Percentiles rank a stretch among this genome's conserved stretches.
Conservation (phyloP, 2,888 invertebrate genomes). For the Teleiodes luculella region DNA sequence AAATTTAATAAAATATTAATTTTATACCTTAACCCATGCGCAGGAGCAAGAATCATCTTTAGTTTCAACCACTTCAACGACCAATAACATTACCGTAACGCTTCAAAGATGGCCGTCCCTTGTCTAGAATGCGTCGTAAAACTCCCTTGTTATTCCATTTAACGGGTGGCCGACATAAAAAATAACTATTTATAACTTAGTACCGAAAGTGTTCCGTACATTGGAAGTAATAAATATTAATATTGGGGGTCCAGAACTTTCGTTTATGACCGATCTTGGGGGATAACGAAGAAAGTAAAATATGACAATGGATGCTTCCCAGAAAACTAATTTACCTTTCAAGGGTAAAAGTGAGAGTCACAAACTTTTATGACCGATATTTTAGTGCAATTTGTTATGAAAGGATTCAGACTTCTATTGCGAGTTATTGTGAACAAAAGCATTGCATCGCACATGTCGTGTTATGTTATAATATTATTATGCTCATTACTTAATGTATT, state of each 20-base stretch:
- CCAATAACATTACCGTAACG: conserved; percentile 40
- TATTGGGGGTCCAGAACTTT: conserved; percentile 56
- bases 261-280: conserved; percentile 53
- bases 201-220: conserved; percentile 59
- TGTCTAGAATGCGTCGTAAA: conserved; percentile 47
- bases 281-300: conserved; percentile 39
- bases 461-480: too few species aligned
- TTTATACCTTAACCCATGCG: background rate
- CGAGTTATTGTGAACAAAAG: too few species aligned
- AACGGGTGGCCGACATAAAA: conserved; percentile 66
- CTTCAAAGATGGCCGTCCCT: conserved; percentile 40
- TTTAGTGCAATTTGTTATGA: conserved; percentile 20
- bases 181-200: conserved; percentile 65
- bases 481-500: too few species aligned
- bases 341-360: conserved; percentile 32
- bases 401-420: conserved; percentile 6
- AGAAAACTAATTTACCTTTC: conserved; percentile 43
- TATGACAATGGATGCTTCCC: conserved; percentile 42
- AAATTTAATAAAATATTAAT: too few species aligned
- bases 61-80: conserved; percentile 30
- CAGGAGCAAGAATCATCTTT: conserved; percentile 23
- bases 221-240: conserved; percentile 69
- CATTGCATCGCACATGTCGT: too few species aligned
- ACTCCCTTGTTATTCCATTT: conserved; percentile 57
- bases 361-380: conserved; percentile 31